Base-by-base conservation (phyloP, 2,797 vertebrate genomes). In the Gadopsis marmoratus region DNA sequence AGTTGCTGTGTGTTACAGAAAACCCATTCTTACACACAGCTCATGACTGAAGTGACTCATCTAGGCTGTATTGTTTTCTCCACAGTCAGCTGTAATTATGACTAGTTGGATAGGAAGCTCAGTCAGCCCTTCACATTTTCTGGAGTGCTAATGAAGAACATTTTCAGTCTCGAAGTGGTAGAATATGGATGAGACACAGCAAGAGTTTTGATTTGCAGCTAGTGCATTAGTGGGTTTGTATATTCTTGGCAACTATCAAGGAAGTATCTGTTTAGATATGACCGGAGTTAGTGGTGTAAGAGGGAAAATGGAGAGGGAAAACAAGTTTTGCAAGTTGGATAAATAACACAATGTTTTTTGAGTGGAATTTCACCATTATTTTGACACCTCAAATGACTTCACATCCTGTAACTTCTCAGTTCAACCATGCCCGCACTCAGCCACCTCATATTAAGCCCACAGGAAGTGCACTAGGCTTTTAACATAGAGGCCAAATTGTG, bases 1-100 rank as follows among this genome's bases (percentile, higher is more conserved):
- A 48, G 48, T 50, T 19, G 21, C 14, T 41, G 65, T 43, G 56
- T 59, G 19, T 33, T 50, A 43, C 37, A 76, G 41, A 65, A 48
- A 21, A 29, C 12, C 9, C 48, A 43, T 75, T 85, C 39, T 76
- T 64, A n/a, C 37, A 39, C 14, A 33, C 4, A 58, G 7, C 51
- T 29, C 67, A 73, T 64, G 71, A 71, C 71, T 59, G 41, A 63
- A 41, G 39, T 63, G 55, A 79, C 60, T 88, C 73, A 70, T 54
- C 9, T 51, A n/a, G 51, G 41, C 69, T 63, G 4, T 60, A 33
- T 81, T 53, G 73, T 76, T 83, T 71, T 71, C 58, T 23, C 31
- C n/a, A 50, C 63, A 62, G 41, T 13, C 12, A 62, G 56, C 9
- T 45, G 2, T 45, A 37, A 77, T 66, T 79, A 21, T 67, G 8